Conservation (phyloP, 1,140 invertebrate species). For the Neoseiulus cucumeris region DNA sequence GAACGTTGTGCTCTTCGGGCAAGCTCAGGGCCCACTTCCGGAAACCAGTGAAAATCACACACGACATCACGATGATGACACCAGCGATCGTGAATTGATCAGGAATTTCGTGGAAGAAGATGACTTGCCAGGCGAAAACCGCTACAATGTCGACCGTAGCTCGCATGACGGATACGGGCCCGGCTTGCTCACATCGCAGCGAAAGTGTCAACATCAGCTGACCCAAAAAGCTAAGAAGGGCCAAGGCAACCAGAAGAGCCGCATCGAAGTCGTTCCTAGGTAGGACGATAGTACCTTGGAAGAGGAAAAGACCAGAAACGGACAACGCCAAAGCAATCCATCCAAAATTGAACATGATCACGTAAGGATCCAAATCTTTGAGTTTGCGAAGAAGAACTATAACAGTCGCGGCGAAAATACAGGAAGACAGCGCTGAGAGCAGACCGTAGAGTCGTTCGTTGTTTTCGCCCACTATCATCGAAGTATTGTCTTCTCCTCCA, state of each 20-base stretch:
- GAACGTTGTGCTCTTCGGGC: conserved; percentile 17
- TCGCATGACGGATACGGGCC: conserved; percentile 63
- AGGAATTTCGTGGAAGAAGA: conserved; percentile 48
- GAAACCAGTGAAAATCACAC: conserved; percentile 54
- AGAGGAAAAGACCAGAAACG: conserved; percentile 41
- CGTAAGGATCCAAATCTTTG: conserved; percentile 64
- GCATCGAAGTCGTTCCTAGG: conserved; percentile 53
- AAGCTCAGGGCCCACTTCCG: conserved; percentile 55
- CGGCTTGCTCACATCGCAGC: conserved; percentile 64
- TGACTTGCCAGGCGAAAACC: conserved; percentile 61
- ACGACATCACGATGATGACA: conserved; percentile 56
- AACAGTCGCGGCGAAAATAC: conserved; percentile 65
- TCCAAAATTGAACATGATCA: conserved; percentile 17
- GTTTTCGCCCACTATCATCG: conserved; percentile 10
- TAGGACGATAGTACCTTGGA: conserved; percentile 54
- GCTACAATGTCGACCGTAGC: conserved; percentile 64
- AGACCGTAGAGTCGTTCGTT: conserved; percentile 45
- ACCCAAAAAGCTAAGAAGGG: conserved; percentile 62
- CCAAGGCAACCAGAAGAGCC: conserved; percentile 52
- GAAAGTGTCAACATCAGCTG: conserved; percentile 66
- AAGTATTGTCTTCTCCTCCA: conserved; percentile 16
- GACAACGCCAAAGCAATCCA: conserved; percentile 57
- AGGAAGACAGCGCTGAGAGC: conserved; percentile 58
- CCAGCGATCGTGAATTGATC: conserved; percentile 54
- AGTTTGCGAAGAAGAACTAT: conserved; percentile 63